phyloP scores from a whole-genome alignment of 92 coral and sea anemone species.

The Anthopleura xanthogrammica region DNA sequence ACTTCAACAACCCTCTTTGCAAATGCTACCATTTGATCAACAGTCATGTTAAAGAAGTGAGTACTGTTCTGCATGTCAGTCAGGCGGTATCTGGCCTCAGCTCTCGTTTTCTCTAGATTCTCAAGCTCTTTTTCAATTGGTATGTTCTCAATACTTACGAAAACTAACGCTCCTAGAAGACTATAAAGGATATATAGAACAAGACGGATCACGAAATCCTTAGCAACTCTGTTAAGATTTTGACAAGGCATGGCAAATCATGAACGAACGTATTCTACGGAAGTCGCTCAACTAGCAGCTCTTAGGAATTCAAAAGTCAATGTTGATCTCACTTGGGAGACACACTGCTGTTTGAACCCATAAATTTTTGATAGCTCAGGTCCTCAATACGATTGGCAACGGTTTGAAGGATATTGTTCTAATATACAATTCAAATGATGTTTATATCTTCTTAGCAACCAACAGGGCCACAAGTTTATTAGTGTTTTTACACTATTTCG shows the following conservation, averaged over 20 bases:
- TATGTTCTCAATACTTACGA: slow-evolving; percentile 18
- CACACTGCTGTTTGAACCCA: not conserved
- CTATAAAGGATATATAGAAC: slow-evolving; percentile 8
- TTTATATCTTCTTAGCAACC: not conserved
- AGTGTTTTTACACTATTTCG: too few species aligned
- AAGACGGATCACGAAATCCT: slow-evolving; percentile 15
- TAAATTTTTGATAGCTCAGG: not conserved
- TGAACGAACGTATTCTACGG: not conserved
- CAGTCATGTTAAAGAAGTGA: slow-evolving; percentile 2
- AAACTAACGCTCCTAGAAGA: slow-evolving; percentile 21
- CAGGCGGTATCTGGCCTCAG: not conserved
- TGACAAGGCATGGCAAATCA: slow-evolving; percentile 8
- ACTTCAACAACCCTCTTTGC: slow-evolving; percentile 8
- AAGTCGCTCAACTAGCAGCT: not conserved
- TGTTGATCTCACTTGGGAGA: not conserved
- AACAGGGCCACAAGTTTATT: too few species aligned
- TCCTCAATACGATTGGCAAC: not conserved
- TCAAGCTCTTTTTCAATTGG: slow-evolving; percentile 9
- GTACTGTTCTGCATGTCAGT: not conserved
- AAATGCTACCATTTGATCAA: slow-evolving; percentile 3
- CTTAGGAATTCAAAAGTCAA: not conserved
- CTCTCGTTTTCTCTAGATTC: not conserved
- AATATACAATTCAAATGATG: not conserved
- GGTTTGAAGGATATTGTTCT: not conserved
- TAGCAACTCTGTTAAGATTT: slow-evolving; percentile 3